Evolutionary conservation across 2,888 invertebrate species (phyloP).

Genomic region (Melanchra persicariae): DNA sequence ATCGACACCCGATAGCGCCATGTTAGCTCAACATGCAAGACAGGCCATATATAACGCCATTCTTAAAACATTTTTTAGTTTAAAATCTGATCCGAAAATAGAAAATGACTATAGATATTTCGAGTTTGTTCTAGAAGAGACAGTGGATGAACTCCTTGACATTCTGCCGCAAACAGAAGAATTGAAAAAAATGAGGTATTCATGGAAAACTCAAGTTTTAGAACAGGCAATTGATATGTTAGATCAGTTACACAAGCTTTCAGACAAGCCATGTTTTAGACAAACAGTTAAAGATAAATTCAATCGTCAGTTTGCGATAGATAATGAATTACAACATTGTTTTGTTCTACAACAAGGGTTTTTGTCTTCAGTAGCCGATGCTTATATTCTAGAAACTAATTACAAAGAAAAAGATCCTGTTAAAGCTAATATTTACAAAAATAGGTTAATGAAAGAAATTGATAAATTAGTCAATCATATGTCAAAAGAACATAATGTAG

Average conservation of each 20-base stretch:
- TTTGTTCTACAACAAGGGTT: conserved; percentile 61
- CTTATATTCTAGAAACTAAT: conserved; percentile 70
- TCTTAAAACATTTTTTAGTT: conserved; percentile 71
- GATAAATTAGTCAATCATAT: conserved; percentile 69
- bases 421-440: conserved; percentile 72
- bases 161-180: conserved; percentile 74
- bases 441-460: conserved; percentile 69
- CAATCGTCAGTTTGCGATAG: conserved; percentile 58
- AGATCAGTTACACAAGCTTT: conserved; percentile 61
- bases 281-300: conserved; percentile 66
- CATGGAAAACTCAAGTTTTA: conserved; percentile 71
- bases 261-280: conserved; percentile 68
- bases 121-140: conserved; percentile 75
- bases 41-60: conserved; percentile 72
- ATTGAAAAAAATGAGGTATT: conserved; percentile 62
- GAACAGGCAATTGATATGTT: conserved; percentile 63
- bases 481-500: conserved; percentile 62
- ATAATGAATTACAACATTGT: conserved; percentile 54
- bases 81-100: conserved; percentile 72
- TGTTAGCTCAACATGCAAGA: conserved; percentile 68
- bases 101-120: conserved; percentile 73
- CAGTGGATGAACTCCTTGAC: conserved; percentile 76
- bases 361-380: conserved; percentile 70
- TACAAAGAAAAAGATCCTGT: conserved; percentile 73
- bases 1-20: conserved; percentile 60